Evolutionary conservation across 64 coral and sea anemone species (phyloP).

Genomic region (Orbicella faveolata): DNA sequence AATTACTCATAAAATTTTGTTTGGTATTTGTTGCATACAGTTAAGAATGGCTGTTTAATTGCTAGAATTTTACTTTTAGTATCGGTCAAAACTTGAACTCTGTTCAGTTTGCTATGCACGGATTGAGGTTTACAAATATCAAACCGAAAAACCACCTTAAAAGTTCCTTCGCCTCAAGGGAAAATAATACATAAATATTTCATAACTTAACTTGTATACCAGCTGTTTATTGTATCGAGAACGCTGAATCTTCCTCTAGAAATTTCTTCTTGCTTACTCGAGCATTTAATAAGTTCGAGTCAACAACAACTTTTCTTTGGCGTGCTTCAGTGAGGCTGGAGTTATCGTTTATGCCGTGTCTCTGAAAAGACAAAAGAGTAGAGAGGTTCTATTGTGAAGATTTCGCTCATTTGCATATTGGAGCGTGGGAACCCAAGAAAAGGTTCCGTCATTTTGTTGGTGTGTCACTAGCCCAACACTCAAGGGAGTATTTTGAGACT

Average conservation of each 20-base stretch:
- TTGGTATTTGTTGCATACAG: too few relatives aligned
- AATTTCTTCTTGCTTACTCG: not conserved
- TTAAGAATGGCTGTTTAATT: too few relatives aligned
- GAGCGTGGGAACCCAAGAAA: constrained; percentile 8
- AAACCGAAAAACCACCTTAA: not conserved
- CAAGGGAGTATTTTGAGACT: not conserved
- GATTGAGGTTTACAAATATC: not conserved
- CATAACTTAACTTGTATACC: not conserved
- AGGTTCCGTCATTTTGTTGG: not conserved
- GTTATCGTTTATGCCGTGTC: not conserved
- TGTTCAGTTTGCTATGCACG: too few relatives aligned
- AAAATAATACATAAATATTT: not conserved
- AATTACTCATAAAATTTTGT: too few relatives aligned
- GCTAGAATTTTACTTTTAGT: too few relatives aligned
- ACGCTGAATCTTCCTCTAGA: not conserved
- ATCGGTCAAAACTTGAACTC: too few relatives aligned
- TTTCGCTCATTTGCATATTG: constrained; percentile 4
- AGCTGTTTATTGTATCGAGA: not conserved
- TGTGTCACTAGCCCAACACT: not conserved
- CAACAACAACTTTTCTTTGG: not conserved
- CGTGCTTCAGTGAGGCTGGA: not conserved
- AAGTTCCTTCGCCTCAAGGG: not conserved
- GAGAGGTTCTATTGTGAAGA: constrained; percentile 2
- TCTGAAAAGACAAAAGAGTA: not conserved
- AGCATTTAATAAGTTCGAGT: not conserved